Base-by-base conservation (phyloP, 1,140 invertebrate species). In the Chironomus striatipennis region DNA sequence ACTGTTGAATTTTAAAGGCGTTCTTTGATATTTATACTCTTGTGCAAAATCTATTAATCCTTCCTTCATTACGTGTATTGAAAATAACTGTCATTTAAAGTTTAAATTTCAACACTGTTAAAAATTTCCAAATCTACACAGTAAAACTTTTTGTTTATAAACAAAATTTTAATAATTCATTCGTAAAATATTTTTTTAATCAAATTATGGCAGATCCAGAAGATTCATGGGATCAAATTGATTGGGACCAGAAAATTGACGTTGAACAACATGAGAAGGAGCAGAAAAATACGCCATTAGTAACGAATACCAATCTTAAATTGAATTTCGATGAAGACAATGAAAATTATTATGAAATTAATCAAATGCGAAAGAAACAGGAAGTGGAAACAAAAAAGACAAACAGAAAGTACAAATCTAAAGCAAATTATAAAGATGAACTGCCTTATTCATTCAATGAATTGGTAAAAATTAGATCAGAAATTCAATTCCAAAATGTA, bases 261-360 rank as follows among this genome's bases (percentile, higher is more conserved):
- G 20, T 18, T 20, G 65, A 70, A 17, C n/a, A 70, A 20, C 7
- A 7, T 67, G n/a, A 12, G n/a, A 17, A 17, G 64, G 12, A 57
- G 4, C 47, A 12, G n/a, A 57, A 15, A 8, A 20, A 70, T 34
- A 34, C 24, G 5, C 24, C 24, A 34, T 1, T 34, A 1, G 24
- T 34, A 34, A 5, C 24, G 4, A 20, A 20, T 10, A 20, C 3
- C 65, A 70, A 18, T 70, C 7, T 9, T 8, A 5, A 8, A 20
- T 4, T 20, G 1, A 70, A 70, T 20, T 70, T 9, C 7, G n/a
- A 70, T 7, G 17, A 9, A 70, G n/a, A 21, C 9, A 17, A 70
- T 70, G 65, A 21, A 20, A 70, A 70, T 21, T 70, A 70, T 70
- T 70, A 8, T 70, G 65, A 70, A 70, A 21, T 8, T 20, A n/a